Evolutionary conservation across 2,797 vertebrate genomes (phyloP), one percentile per base, ranked within the genome.

Genomic region (Gouania willdenowi): DNA sequence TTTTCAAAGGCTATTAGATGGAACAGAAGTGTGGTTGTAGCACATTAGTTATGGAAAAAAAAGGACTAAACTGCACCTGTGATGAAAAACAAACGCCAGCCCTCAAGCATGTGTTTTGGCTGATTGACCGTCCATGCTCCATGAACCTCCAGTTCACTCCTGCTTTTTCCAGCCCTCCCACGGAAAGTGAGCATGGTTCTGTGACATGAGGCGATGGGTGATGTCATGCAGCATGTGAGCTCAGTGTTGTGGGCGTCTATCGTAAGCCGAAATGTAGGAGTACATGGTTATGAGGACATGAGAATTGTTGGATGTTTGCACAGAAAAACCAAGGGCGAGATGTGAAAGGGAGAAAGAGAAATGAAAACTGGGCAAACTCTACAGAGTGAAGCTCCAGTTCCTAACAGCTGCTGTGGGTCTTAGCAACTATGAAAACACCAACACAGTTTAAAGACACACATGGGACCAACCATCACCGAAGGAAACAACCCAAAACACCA

Each of bases 201-300:
- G 26, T 32, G 43, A 37, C 13, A 9, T 3, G 18, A 14, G 15
- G 29, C 34, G 41, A 67, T 23, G 30, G 41, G 35, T 66, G 62
- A 70, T 41, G 64, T 71, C 51, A 65, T 51, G 41, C 51, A 41
- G 47, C 25, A 27, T 41, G 31, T 32, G 33, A 55, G 59, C 25
- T 34, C 15, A 65, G 18, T 17, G 22, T 12, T 21, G 29, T 21
- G 26, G 21, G 33, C 12, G 64, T 54, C 46, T 46, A 16, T 51
- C 20, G 37, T 12, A 61, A 39, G 26, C 56, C 62, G 69, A 73
- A 80, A 77, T 69, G 64, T 40, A 51, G 64, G 66, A 50, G 47
- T 58, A 55, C 51, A 61, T 61, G 4, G 15, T 48, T 36, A 62
- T 83, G 77, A 84, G 77, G 69, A 76, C 77, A 82, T 75, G 71